Percentiles rank a stretch among this genome's conserved stretches.
These are phyloP conservation scores for Sisyra nigra DNA, from an alignment of 2,888 invertebrate species.

Conservation along the genomic window DNA sequence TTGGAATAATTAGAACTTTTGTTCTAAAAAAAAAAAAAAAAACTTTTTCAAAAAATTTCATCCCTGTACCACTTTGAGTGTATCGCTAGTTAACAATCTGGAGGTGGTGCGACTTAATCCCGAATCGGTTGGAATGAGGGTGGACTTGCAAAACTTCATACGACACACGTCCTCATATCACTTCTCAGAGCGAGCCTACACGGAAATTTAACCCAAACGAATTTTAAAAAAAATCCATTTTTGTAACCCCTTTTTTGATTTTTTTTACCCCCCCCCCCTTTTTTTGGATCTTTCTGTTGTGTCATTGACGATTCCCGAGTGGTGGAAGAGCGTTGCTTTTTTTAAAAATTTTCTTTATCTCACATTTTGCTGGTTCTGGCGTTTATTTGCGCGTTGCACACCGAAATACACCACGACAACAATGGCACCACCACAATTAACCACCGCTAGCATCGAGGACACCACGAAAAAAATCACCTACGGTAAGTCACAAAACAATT, in stretches of 20 bases:
- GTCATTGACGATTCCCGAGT: not conserved
- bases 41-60: too few species aligned
- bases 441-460: not conserved
- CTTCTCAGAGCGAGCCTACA: conserved; percentile 42
- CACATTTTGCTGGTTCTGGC: too few species aligned
- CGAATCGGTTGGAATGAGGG: conserved; percentile 48
- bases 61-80: too few species aligned
- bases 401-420: not conserved
- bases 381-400: not conserved
- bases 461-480: not conserved
- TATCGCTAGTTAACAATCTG: conserved; percentile 26
- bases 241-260: conserved; percentile 1
- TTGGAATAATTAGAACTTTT: too few species aligned
- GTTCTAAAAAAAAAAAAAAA: too few species aligned
- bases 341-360: too few species aligned
- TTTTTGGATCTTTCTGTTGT: not conserved
- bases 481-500: not conserved
- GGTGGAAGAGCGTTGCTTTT: too few species aligned
- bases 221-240: not conserved
- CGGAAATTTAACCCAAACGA: conserved; percentile 1
- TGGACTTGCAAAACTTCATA: conserved; percentile 55
- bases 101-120: conserved; percentile 41
- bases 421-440: conserved; percentile 9
- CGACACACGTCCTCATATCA: conserved; percentile 65
- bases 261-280: not conserved